Conservation (phyloP, 2,797 vertebrate genomes). For the Sebastes iracundus region DNA sequence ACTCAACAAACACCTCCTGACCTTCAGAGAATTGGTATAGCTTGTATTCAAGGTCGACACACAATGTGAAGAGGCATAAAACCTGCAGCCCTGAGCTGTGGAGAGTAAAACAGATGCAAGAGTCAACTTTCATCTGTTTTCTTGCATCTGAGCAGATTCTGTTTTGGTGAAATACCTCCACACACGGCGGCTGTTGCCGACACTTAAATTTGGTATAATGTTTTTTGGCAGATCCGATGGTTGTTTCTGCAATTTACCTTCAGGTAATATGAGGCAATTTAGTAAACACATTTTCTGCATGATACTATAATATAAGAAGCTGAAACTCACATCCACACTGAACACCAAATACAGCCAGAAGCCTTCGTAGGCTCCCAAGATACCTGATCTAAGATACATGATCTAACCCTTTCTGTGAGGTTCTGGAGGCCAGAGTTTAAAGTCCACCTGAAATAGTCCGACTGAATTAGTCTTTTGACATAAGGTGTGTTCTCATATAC, state of each 20-base stretch:
- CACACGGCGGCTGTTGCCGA: background rate
- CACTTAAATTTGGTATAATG: background rate
- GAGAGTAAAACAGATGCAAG: background rate
- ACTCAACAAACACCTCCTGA: background rate
- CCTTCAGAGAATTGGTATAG: background rate
- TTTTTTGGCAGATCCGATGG: background rate
- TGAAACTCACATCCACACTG: background rate
- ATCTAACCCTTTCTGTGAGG: background rate
- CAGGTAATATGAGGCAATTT: background rate
- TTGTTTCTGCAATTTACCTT: background rate
- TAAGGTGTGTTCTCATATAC: background rate
- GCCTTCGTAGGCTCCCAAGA: background rate
- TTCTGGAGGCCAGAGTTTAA: background rate
- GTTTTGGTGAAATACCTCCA: background rate
- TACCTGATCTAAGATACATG: background rate
- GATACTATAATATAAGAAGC: background rate
- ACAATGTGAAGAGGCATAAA: background rate
- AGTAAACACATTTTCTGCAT: background rate
- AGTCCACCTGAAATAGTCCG: background rate
- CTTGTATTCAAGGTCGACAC: background rate
- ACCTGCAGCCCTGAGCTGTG: background rate
- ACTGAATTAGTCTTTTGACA: background rate
- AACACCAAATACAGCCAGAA: background rate
- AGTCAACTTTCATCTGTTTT: background rate
- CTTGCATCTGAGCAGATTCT: background rate